Evolutionary conservation across 2,888 invertebrate species (phyloP).

Genomic region (Chrysina gloriosa): DNA sequence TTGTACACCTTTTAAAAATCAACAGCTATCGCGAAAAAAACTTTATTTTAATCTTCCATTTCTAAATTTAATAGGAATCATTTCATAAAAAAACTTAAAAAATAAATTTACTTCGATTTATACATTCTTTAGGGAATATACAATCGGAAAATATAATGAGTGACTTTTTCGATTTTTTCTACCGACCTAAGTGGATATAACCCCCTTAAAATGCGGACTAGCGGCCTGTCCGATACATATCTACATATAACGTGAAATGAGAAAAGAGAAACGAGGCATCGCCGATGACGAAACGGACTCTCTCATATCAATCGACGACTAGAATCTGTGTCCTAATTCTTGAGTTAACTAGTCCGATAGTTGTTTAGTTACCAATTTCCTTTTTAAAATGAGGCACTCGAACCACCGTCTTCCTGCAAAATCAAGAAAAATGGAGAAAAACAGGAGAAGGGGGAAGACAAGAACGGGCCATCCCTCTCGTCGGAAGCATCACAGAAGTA

Average conservation of each 20-base stretch:
- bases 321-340: conserved; percentile 42
- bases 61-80: no score
- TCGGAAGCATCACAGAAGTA: background rate
- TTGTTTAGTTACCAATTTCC: conserved; percentile 52
- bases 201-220: conserved; percentile 34
- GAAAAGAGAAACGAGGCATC: conserved; percentile 18
- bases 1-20: no score
- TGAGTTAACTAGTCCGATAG: conserved; percentile 52
- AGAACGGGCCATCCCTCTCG: conserved; percentile 36
- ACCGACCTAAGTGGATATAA: no score
- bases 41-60: no score
- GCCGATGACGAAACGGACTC: conserved; percentile 25
- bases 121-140: no score
- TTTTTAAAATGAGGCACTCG: conserved; percentile 19
- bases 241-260: conserved; percentile 5
- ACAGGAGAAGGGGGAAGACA: conserved; percentile 41
- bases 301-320: conserved; percentile 44
- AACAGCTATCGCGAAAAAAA: no score
- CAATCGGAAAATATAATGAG: no score
- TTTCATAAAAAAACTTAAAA: no score
- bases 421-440: conserved; percentile 4
- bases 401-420: conserved; percentile 50
- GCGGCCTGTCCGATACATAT: conserved; percentile 37
- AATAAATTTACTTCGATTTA: no score
- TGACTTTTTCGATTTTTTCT: no score